Conservation (phyloP, 2,797 vertebrate species). For the Muscicapa comitata region DNA sequence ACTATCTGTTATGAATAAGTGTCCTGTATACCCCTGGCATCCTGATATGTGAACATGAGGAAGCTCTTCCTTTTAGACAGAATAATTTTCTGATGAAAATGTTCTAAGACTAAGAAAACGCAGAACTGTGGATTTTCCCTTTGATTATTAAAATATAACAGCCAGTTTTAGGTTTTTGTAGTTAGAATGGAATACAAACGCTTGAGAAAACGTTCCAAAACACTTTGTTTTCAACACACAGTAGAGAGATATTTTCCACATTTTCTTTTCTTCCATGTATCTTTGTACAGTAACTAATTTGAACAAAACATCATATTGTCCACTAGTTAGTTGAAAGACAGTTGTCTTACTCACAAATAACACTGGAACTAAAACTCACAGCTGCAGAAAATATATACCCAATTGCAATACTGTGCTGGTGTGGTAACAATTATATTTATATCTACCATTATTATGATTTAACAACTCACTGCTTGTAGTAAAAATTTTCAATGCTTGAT, state of each 20-base stretch:
- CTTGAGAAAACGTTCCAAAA: neutral
- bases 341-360: neutral
- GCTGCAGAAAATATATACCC: neutral
- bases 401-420: neutral
- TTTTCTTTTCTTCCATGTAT: neutral
- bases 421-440: neutral
- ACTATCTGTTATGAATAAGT: neutral
- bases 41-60: neutral
- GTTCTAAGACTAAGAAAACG: neutral
- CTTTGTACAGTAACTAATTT: neutral
- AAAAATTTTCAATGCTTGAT: neutral
- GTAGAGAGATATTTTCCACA: neutral
- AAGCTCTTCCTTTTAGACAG: neutral
- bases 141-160: neutral
- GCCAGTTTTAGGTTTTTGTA: neutral
- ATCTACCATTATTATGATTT: neutral
- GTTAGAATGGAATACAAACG: neutral
- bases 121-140: neutral
- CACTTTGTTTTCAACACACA: neutral
- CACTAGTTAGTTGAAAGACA: neutral
- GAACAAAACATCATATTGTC: neutral
- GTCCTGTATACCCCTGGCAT: neutral
- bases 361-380: neutral
- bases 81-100: neutral
- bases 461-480: neutral